These are phyloP conservation scores for Otocyon megalotis DNA, from an alignment of 2,113 vertebrate genomes.

Conservation along the genomic window DNA sequence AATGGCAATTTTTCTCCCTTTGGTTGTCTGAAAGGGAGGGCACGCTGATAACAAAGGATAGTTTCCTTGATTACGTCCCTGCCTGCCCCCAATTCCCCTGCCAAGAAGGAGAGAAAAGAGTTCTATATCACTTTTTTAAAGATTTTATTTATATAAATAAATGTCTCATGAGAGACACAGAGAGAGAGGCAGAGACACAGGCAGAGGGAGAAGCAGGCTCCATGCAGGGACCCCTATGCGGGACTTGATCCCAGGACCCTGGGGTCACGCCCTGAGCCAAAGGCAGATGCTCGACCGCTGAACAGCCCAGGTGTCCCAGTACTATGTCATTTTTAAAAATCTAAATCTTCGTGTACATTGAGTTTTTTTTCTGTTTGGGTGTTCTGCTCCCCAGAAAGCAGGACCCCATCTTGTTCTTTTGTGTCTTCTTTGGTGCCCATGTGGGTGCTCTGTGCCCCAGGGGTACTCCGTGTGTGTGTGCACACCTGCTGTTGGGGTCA, in stretches of 20 bases:
- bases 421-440: background rate
- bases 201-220: too few species aligned
- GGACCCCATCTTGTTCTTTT: background rate
- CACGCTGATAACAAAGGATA: background rate
- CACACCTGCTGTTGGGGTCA: background rate
- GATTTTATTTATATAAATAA: too few species aligned
- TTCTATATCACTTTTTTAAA: background rate
- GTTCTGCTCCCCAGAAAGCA: background rate
- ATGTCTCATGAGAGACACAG: too few species aligned
- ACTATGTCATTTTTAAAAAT: background rate
- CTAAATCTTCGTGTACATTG: background rate
- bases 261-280: too few species aligned
- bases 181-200: too few species aligned
- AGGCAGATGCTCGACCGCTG: too few species aligned
- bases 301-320: too few species aligned
- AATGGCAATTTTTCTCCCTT: background rate
- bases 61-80: background rate
- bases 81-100: rapidly evolving
- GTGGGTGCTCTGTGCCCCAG: background rate
- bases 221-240: too few species aligned
- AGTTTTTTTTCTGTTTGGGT: background rate
- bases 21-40: background rate
- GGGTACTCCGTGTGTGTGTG: background rate
- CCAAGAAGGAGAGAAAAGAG: background rate
- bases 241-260: too few species aligned